Conservation (phyloP, 2,797 vertebrate genomes). For the Limnodromus scolopaceus region DNA sequence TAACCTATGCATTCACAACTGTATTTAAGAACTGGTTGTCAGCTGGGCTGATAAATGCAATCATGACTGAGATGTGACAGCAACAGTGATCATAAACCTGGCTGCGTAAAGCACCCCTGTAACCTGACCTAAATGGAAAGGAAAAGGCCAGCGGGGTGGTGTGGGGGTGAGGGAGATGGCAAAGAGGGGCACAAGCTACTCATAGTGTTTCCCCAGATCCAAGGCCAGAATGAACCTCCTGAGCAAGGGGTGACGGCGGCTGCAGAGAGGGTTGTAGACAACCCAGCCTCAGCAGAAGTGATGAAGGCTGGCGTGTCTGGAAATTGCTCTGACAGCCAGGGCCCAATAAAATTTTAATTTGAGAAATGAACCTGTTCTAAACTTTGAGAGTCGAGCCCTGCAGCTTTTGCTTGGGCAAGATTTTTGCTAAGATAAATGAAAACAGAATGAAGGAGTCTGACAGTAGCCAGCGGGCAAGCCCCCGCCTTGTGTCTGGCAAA, state of each 20-base stretch:
- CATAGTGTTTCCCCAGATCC: not conserved
- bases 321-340: constrained; percentile 39
- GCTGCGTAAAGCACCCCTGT: fast-evolving
- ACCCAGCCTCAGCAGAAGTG: not conserved
- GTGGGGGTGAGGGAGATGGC: not conserved
- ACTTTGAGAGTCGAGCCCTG: not conserved
- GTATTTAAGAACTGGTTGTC: not conserved
- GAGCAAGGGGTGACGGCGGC: fast-evolving
- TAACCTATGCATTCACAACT: not conserved
- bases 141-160: fast-evolving
- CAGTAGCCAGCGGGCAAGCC: not conserved
- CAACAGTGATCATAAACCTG: not conserved
- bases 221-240: not conserved
- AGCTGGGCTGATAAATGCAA: not conserved
- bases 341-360: constrained; percentile 29
- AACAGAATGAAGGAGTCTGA: not conserved
- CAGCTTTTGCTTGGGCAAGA: not conserved
- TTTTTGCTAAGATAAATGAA: not conserved
- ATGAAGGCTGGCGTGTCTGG: not conserved
- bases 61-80: not conserved
- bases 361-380: constrained; percentile 31
- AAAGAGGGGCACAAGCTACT: fast-evolving
- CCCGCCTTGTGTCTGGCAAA: not conserved
- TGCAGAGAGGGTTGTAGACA: not conserved
- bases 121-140: not conserved